phyloP scores from a whole-genome alignment of 2,797 vertebrate genomes.

The Muraenolepis orangiensis region DNA sequence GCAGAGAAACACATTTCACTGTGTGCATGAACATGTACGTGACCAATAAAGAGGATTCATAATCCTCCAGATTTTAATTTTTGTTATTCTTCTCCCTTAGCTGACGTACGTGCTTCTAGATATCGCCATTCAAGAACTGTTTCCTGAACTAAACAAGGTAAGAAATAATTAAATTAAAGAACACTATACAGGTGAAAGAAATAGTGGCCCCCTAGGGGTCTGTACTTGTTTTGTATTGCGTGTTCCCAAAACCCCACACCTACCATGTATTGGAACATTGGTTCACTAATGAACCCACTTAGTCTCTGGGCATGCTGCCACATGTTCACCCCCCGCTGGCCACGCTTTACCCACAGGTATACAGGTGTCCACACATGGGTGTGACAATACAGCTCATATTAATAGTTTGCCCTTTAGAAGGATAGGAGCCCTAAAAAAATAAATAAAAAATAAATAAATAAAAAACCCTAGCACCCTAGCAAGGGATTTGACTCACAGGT shows the following conservation, averaged over 20 bases:
- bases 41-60: no score
- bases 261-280: neutral
- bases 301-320: neutral
- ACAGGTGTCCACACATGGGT: neutral
- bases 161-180: neutral
- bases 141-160: constrained; percentile 94
- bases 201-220: neutral
- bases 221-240: neutral
- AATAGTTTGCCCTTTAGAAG: neutral
- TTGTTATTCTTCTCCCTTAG: constrained; percentile 64
- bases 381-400: neutral
- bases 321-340: neutral
- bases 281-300: neutral
- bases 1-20: no score
- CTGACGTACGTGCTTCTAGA: constrained; percentile 93
- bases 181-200: neutral
- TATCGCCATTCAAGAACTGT: constrained; percentile 89
- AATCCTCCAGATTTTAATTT: no score
- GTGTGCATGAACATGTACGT: no score
- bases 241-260: neutral
- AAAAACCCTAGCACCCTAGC: no score
- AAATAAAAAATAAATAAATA: no score
- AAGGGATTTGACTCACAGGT: no score
- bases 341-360: neutral
- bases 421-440: neutral